Conservation (phyloP, 2,113 vertebrate species). For the Hiodon tergisus region DNA sequence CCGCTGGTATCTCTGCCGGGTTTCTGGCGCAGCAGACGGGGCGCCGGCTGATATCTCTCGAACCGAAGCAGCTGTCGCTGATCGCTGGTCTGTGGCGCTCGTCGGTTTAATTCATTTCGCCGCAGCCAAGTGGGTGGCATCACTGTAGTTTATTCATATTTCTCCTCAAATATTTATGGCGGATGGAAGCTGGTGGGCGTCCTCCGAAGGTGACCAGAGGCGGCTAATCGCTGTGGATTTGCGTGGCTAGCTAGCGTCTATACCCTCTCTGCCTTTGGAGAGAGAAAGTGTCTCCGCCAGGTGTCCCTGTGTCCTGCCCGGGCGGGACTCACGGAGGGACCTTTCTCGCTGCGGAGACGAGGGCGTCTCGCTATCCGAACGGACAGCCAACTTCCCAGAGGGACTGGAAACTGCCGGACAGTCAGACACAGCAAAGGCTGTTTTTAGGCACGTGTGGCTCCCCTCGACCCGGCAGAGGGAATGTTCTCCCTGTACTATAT, state of each 20-base stretch:
- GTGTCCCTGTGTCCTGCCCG: background rate
- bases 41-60: too few species aligned
- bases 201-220: background rate
- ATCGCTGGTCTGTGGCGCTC: too few species aligned
- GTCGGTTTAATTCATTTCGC: too few species aligned
- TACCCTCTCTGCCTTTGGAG: background rate
- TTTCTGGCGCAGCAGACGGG: too few species aligned
- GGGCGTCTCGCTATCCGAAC: background rate
- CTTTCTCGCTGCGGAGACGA: background rate
- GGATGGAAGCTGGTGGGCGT: background rate
- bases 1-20: too few species aligned
- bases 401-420: too few species aligned
- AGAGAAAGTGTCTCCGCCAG: background rate
- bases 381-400: background rate
- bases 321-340: background rate
- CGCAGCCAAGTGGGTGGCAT: background rate
- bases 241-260: background rate
- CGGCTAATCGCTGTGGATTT: background rate
- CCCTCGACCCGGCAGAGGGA: background rate
- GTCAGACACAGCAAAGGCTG: background rate
- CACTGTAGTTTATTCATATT: conserved; percentile 8
- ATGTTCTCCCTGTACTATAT: background rate
- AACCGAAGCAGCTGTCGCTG: too few species aligned
- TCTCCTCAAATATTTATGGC: conserved; percentile 1
- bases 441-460: background rate